phyloP scores from a whole-genome alignment of 1,140 invertebrate species.

The Meloidogyne hapla region DNA sequence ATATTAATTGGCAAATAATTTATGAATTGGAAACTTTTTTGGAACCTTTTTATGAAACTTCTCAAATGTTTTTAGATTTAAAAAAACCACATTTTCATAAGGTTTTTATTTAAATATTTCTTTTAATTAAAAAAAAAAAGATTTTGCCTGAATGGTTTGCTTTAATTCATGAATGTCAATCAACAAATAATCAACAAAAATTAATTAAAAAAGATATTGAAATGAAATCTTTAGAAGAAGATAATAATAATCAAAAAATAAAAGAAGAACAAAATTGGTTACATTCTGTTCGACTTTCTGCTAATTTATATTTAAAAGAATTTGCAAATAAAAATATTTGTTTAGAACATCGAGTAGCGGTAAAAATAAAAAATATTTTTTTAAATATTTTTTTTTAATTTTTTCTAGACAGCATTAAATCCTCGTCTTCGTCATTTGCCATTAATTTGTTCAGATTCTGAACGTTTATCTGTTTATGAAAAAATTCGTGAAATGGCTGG shows the following conservation, averaged over 20 bases:
- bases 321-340: slow-evolving; percentile 43
- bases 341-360: slow-evolving; percentile 44
- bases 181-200: background rate
- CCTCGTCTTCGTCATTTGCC: slow-evolving; percentile 45
- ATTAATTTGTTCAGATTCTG: slow-evolving; percentile 48
- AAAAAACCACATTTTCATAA: slow-evolving; percentile 45
- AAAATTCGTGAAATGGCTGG: slow-evolving; percentile 34
- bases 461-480: slow-evolving; percentile 33
- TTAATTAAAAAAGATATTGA: background rate
- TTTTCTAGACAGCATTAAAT: slow-evolving; percentile 39
- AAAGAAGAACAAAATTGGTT: slow-evolving; percentile 19
- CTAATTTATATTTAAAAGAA: slow-evolving; percentile 32
- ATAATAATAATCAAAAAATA: too few relatives aligned
- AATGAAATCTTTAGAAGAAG: background rate
- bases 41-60: slow-evolving; percentile 49
- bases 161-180: slow-evolving; percentile 42
- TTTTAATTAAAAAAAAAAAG: slow-evolving; percentile 20
- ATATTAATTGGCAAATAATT: slow-evolving; percentile 35
- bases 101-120: slow-evolving; percentile 5
- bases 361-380: background rate
- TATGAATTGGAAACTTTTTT: slow-evolving; percentile 44
- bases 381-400: background rate
- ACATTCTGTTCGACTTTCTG: slow-evolving; percentile 20
- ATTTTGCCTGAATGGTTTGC: slow-evolving; percentile 48
- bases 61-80: slow-evolving; percentile 38